Conservation (phyloP, 2,888 invertebrate genomes). For the Sinodicranocentrus sp. region DNA sequence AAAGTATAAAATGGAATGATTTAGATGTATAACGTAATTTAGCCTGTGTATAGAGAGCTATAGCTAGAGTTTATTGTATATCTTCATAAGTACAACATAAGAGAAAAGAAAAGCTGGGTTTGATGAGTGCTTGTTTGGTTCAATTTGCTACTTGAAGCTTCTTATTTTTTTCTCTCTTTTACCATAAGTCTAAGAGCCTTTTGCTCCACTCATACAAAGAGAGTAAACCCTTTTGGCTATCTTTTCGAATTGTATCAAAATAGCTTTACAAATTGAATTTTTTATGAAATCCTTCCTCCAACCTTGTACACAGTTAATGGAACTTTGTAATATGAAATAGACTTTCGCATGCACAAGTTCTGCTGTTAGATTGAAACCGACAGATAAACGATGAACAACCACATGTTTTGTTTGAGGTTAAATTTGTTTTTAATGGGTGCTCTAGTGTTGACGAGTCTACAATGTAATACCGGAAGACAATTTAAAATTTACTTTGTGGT, state of each 20-base stretch:
- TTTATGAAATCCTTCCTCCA: constrained; percentile 56
- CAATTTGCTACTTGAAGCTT: constrained; percentile 49
- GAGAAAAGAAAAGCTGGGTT: constrained; percentile 43
- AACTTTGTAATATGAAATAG: no score
- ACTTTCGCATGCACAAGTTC: no score
- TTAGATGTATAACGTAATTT: neutral
- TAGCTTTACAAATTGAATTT: constrained; percentile 70
- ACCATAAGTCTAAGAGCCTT: constrained; percentile 16
- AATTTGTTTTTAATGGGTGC: no score
- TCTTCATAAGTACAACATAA: neutral
- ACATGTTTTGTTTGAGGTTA: no score
- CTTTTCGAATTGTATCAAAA: constrained; percentile 66
- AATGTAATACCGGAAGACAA: no score
- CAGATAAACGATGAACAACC: no score
- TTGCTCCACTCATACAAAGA: constrained; percentile 19
- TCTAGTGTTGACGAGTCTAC: no score
- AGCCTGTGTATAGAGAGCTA: no score
- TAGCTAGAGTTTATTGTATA: no score
- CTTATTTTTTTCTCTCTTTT: constrained; percentile 41
- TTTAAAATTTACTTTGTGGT: no score
- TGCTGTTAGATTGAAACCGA: no score
- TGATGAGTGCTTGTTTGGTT: constrained; percentile 67
- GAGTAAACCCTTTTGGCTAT: constrained; percentile 62
- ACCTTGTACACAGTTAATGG: constrained; percentile 22
- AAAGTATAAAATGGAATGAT: constrained; percentile 10